A percentile compares a stretch with the other conserved stretches of the same genome.
phyloP scores from a whole-genome alignment of 2,888 invertebrate species.

The Troglohyphantes excavatus region DNA sequence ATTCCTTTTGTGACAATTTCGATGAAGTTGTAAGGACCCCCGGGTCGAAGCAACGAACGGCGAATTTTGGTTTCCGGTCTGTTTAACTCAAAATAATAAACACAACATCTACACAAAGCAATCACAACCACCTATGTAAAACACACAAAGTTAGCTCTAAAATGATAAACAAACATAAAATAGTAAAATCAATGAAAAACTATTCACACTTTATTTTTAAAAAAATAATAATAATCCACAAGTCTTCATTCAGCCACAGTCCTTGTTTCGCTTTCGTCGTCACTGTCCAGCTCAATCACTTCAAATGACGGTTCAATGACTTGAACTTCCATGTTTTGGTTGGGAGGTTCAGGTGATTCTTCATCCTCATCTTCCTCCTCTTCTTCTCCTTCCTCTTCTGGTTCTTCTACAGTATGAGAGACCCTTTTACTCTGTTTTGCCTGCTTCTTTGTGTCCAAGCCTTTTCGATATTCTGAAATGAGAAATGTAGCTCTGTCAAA shows the following conservation, averaged over 20 bases:
- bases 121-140: too few relatives aligned
- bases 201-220: not conserved
- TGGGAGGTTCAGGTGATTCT: conserved; percentile 18
- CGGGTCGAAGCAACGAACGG: too few relatives aligned
- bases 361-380: conserved; percentile 37
- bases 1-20: too few relatives aligned
- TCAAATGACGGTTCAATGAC: conserved; percentile 3
- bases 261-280: not conserved
- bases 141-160: too few relatives aligned
- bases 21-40: too few relatives aligned
- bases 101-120: too few relatives aligned
- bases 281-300: conserved; percentile 43
- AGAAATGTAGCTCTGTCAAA: too few relatives aligned
- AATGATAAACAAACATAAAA: too few relatives aligned
- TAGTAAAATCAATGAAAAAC: not conserved
- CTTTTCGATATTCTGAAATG: conserved; percentile 53
- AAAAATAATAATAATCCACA: not conserved
- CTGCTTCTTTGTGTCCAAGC: conserved; percentile 65
- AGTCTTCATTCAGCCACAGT: conserved; percentile 18
- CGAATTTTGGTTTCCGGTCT: too few relatives aligned
- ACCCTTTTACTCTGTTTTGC: conserved; percentile 63
- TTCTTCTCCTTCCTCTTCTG: conserved; percentile 2
- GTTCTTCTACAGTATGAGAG: conserved; percentile 35
- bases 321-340: conserved; percentile 43
- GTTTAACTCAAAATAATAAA: too few relatives aligned